phyloP scores from a whole-genome alignment of 2,113 vertebrate species.

The Myocastor coypus region DNA sequence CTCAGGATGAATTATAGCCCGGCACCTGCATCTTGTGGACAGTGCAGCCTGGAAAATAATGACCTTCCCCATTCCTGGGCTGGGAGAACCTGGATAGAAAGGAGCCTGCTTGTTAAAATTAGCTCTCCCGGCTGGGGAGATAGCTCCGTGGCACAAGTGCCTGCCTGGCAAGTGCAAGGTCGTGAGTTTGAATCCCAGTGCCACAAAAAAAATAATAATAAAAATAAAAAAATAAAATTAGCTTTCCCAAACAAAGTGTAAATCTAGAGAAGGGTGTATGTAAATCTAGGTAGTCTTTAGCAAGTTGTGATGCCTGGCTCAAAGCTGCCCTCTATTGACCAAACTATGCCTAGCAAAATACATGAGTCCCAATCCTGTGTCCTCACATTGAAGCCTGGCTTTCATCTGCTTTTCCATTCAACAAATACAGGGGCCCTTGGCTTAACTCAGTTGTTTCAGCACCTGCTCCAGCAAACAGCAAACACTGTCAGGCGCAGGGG shows the following conservation, averaged over 20 bases:
- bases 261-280: not conserved
- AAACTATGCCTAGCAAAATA: not conserved
- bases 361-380: not conserved
- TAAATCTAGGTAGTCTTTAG: not conserved
- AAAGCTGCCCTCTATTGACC: conserved; percentile 72
- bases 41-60: not conserved
- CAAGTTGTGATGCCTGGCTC: conserved; percentile 35
- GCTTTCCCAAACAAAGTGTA: not conserved
- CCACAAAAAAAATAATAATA: no score
- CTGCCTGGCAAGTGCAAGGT: no score
- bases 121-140: no score
- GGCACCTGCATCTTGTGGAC: not conserved
- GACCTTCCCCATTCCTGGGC: not conserved
- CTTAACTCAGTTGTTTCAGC: no score
- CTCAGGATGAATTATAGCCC: not conserved
- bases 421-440: not conserved
- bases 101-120: not conserved
- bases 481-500: no score
- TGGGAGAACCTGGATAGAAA: not conserved
- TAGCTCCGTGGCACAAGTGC: no score
- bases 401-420: not conserved
- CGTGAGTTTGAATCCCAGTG: no score
- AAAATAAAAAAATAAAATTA: no score
- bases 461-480: no score
- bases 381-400: not conserved